A percentile compares a stretch with the other conserved stretches of the same genome.
These are phyloP conservation scores for Diorhabda sublineata DNA, from an alignment of 1,140 invertebrate species.

Conservation along the genomic window DNA sequence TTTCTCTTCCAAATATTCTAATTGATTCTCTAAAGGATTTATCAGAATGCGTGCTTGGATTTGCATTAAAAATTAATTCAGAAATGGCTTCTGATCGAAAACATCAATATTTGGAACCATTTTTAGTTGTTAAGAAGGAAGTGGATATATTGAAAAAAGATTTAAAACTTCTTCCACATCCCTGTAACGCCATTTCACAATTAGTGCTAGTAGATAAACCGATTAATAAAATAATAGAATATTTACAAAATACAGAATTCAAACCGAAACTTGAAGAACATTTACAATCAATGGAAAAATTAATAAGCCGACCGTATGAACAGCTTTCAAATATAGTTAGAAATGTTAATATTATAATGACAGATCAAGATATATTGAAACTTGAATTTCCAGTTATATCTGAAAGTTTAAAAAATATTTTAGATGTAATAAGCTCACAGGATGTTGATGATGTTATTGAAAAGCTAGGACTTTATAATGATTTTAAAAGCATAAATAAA, in stretches of 20 bases:
- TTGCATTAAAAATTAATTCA: slow-evolving; percentile 6
- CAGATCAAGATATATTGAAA: slow-evolving; percentile 17
- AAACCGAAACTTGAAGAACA: slow-evolving; percentile 3
- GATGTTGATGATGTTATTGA: slow-evolving; percentile 12
- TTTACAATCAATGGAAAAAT: slow-evolving; percentile 10
- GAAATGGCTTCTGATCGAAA: background rate
- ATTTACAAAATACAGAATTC: slow-evolving; percentile 2
- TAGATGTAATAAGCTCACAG: slow-evolving; percentile 9
- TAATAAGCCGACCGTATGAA: slow-evolving; percentile 12
- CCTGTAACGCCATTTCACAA: slow-evolving; percentile 10
- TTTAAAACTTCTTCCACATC: slow-evolving; percentile 7
- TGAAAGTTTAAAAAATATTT: slow-evolving; percentile 13
- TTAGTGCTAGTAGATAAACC: slow-evolving; percentile 13
- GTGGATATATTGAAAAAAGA: slow-evolving; percentile 10
- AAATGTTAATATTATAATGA: slow-evolving; percentile 10
- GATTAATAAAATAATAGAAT: slow-evolving; percentile 9
- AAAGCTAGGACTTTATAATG: slow-evolving; percentile 3
- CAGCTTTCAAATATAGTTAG: background rate
- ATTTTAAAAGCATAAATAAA: slow-evolving; percentile 7
- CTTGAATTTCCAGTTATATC: slow-evolving; percentile 23
- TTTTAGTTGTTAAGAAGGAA: slow-evolving; percentile 7
- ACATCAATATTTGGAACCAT: slow-evolving; percentile 16
- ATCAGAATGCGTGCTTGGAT: slow-evolving; percentile 6
- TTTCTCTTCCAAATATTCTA: slow-evolving; percentile 4
- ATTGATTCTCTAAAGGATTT: slow-evolving; percentile 24